Conservation (phyloP, 2,797 vertebrate genomes). For the Pantherophis alleghaniensis region DNA sequence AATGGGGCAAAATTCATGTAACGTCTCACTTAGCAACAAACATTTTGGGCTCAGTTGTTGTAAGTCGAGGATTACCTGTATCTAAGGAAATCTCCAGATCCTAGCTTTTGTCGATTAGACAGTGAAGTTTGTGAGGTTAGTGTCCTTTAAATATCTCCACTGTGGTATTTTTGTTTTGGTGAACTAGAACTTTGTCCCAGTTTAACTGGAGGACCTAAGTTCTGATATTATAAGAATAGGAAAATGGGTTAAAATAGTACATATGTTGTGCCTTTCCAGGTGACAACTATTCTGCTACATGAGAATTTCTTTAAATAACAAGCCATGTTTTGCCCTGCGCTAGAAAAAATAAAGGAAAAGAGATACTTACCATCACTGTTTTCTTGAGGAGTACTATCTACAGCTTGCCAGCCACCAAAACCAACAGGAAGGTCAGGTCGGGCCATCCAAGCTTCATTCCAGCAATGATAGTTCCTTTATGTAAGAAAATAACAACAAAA, state of each 20-base stretch:
- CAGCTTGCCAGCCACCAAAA: slow-evolving; percentile 94
- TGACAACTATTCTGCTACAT: neutral
- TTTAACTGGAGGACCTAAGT: neutral
- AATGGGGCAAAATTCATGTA: no score
- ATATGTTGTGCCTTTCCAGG: no score
- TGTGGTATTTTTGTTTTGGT: neutral
- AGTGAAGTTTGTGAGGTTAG: neutral
- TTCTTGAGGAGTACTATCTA: slow-evolving; percentile 95
- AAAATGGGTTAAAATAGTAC: neutral
- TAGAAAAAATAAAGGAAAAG: neutral
- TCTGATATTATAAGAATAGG: neutral
- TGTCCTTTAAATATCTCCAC: neutral
- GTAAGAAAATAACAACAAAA: slow-evolving; percentile 35
- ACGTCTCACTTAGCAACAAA: no score
- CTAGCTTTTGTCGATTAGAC: neutral
- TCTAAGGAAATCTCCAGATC: no score
- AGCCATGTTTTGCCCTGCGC: neutral
- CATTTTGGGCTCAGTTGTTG: no score
- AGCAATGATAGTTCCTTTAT: slow-evolving; percentile 97
- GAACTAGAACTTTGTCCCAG: neutral
- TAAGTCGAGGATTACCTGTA: no score
- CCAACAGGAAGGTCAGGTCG: slow-evolving; percentile 91
- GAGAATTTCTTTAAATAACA: neutral
- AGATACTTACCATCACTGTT: slow-evolving; percentile 86
- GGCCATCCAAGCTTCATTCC: slow-evolving; percentile 95